phyloP scores from a whole-genome alignment of 2,113 vertebrate species.

The Salvelinus sp. region DNA sequence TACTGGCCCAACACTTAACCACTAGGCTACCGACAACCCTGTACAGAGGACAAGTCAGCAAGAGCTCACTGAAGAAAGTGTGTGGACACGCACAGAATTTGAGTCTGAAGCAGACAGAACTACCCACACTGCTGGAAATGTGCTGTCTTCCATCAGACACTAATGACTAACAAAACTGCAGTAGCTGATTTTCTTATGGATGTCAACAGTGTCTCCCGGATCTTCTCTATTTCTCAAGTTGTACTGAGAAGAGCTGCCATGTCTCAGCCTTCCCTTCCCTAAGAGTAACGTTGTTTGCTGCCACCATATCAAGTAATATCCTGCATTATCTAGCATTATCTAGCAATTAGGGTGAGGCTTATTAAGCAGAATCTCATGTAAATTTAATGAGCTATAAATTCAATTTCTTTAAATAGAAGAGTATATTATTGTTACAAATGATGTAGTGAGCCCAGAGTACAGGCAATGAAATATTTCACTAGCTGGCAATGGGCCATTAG shows the following conservation, averaged over 20 bases:
- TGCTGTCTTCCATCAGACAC: slow-evolving; percentile 20
- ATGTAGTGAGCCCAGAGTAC: slow-evolving; percentile 60
- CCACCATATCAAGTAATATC: slow-evolving; percentile 65
- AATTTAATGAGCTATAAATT: slow-evolving; percentile 79
- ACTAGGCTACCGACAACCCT: too few relatives aligned
- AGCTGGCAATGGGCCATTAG: slow-evolving; percentile 60
- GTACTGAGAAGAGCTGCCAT: slow-evolving; percentile 36
- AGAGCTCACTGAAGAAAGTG: slow-evolving; percentile 22
- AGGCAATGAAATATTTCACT: slow-evolving; percentile 60
- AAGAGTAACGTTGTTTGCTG: slow-evolving; percentile 60
- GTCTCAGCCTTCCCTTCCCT: slow-evolving; percentile 34
- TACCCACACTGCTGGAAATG: background rate
- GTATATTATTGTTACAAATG: slow-evolving; percentile 74
- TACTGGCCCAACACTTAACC: too few relatives aligned
- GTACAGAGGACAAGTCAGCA: slow-evolving; percentile 14
- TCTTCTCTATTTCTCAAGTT: slow-evolving; percentile 1
- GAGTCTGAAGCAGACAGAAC: background rate
- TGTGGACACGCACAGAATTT: background rate
- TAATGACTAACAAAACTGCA: slow-evolving; percentile 8
- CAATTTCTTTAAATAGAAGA: slow-evolving; percentile 73
- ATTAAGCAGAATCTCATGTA: slow-evolving; percentile 76
- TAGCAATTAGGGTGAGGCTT: slow-evolving; percentile 72
- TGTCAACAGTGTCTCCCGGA: slow-evolving; percentile 28
- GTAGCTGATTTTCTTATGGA: slow-evolving; percentile 27
- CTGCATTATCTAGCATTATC: slow-evolving; percentile 78